Base-by-base conservation (phyloP, 2,888 invertebrate genomes). In the Sussaba pulchella region DNA sequence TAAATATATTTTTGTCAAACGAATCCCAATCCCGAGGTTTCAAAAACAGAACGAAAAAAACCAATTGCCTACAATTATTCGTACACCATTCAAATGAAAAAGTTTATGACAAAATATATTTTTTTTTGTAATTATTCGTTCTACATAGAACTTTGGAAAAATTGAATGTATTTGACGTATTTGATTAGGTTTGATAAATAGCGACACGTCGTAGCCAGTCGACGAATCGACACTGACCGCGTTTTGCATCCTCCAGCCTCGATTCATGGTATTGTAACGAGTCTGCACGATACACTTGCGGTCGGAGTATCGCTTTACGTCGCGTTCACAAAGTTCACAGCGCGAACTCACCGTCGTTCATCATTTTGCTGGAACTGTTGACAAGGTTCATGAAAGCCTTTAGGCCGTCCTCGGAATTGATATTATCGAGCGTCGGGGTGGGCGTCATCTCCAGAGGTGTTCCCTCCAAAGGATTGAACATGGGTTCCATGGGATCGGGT, bases 331-430 rank as follows among this genome's bases (percentile, higher is more conserved):
- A 47, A 31, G 26, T 5, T 2, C 57, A 26, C 41, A 41, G 31
- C 61, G 66, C 47, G n/a, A 26, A 86, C 89, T 75, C 80, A 91
- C 92, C 91, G 82, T 92, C 91, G 82, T 89, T 85, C 43, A 90
- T 82, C 17, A 88, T 86, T 82, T 89, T 91, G 45, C 90, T 88
- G 21, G 90, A 91, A 71, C 91, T 91, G 74, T 92, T 92, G 69
- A 92, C 90, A 72, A 91, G 88, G 63, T 89, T 90, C 84, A 91
- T 89, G 77, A 90, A 91, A 45, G 89, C 90, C 61, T 88, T 89
- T 2, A 91, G 86, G 26, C 91, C 91, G 67, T 91, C 91, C 73
- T 90, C 91, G 43, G 87, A 85, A 80, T 90, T 91, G 78, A 91
- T 88, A 71, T 90, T 90, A 57, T 88, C 89, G 41, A 90, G 82